A percentile compares a stretch with the other conserved stretches of the same genome.
phyloP scores from a whole-genome alignment of 1,140 invertebrate species.

The Drosophila takahashii region DNA sequence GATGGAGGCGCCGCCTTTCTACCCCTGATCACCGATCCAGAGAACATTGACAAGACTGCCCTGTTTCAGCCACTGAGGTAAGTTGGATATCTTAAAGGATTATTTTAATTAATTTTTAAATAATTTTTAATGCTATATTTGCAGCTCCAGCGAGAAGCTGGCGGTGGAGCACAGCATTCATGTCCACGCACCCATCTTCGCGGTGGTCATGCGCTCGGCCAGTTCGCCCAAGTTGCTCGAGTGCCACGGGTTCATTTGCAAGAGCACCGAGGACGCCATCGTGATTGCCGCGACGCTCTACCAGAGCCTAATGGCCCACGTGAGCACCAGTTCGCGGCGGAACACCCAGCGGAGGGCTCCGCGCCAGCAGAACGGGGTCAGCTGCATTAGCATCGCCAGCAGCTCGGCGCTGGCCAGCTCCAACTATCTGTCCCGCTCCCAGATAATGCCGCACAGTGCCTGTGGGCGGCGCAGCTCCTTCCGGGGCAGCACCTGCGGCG shows the following conservation, averaged over 20 bases:
- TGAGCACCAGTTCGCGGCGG: conserved; percentile 85
- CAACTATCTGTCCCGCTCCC: conserved; percentile 81
- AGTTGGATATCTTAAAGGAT: neutral
- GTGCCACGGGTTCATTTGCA: conserved; percentile 96
- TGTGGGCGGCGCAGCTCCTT: conserved; percentile 74
- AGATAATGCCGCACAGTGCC: conserved; percentile 45
- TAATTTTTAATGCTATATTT: too few relatives aligned
- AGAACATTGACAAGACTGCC: conserved; percentile 90
- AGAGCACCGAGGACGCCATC: conserved; percentile 94
- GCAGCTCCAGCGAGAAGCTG: conserved; percentile 68
- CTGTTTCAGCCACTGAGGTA: conserved; percentile 86
- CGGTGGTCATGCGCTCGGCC: conserved; percentile 94
- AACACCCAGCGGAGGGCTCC: conserved; percentile 85
- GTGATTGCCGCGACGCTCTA: conserved; percentile 95
- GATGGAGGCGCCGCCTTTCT: conserved; percentile 89
- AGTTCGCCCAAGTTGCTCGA: conserved; percentile 91
- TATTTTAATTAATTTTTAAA: neutral
- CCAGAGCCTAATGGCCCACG: conserved; percentile 92
- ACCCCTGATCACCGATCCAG: conserved; percentile 93
- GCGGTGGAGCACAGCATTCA: conserved; percentile 76
- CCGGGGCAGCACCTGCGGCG: conserved; percentile 56
- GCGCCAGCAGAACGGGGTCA: conserved; percentile 89
- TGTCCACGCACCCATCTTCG: conserved; percentile 93
- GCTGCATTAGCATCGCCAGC: conserved; percentile 88
- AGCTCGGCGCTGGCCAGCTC: conserved; percentile 85